Evolutionary conservation across 2,113 vertebrate genomes (phyloP), one percentile per base, ranked within the genome.

Genomic region (Sebastes fasciatus): DNA sequence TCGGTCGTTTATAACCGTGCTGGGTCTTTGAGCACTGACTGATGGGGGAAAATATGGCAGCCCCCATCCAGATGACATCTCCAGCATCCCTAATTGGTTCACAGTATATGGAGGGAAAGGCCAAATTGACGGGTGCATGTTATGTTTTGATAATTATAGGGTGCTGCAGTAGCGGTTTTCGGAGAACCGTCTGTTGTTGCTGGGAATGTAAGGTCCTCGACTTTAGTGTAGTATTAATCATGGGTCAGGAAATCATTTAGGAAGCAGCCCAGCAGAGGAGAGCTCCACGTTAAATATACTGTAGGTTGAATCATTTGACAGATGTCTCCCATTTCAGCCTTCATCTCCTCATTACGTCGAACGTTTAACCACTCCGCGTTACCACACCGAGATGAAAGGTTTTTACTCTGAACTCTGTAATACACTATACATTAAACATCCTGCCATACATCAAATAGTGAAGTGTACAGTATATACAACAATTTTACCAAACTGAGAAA

Each of bases 91-190:
- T 91, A 92, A 92, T 88, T 92, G 91, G 86, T 86, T 86, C 83
- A 75, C 67, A 2, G 75, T 55, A 70, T 43, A 88, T 52, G 74
- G 83, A 85, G 21, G 68, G 76, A 81, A 83, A 88, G 78, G 85
- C 87, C 88, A 89, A 81, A 86, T 78, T 85, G 87, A 84, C 8
- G 71, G 84, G 74, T 80, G 83, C 79, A 82, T 80, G 86, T 88
- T 87, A 84, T 79, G 79, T 85, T 90, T 84, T 78, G 86, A 89
- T 94, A 92, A 94, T 94, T 90, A 91, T 49, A 93, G 91, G 80
- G 79, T 71, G 46, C 79, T 79, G 45, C 57, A 63, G 75, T 34
- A 6, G 92, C 0, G 77, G 83, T 85, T 93, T 90, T 82, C 52
- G 19, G 58, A 74, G 80, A 83, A 87, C n/a, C 34, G 67, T 82